phyloP scores from a whole-genome alignment of 2,113 vertebrate genomes.

The Zapus hudsonius region DNA sequence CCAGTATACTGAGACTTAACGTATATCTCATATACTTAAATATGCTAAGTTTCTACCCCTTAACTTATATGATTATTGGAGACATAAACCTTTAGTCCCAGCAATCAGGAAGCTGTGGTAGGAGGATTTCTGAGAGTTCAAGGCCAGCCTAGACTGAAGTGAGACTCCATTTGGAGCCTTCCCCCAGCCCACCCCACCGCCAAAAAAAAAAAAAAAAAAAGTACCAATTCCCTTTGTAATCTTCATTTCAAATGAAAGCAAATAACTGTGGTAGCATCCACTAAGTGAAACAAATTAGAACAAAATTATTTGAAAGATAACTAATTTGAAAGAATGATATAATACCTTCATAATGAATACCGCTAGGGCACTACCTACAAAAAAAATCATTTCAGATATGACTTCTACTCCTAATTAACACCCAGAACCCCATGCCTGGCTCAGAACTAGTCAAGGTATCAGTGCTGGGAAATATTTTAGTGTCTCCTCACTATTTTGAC shows the following conservation, averaged over 20 bases:
- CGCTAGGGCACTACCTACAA: background rate
- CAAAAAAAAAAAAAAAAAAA: no score
- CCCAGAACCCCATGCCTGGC: background rate
- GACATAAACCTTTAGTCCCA: no score
- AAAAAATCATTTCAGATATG: background rate
- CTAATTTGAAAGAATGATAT: background rate
- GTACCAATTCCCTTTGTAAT: background rate
- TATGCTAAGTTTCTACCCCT: background rate
- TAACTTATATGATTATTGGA: background rate
- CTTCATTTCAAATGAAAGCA: background rate
- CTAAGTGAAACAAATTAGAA: background rate
- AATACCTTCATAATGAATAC: background rate
- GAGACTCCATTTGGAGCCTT: no score
- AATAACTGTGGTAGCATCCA: fast-evolving
- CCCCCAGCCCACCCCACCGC: no score
- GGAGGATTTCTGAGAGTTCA: no score
- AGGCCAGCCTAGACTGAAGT: no score
- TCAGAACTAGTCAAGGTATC: slow-evolving; percentile 2
- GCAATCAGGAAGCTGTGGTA: no score
- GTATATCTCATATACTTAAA: background rate
- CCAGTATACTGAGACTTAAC: background rate
- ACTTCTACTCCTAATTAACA: background rate
- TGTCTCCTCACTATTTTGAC: background rate
- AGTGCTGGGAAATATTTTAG: background rate
- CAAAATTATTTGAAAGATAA: background rate